Base-by-base conservation (phyloP, 2,888 invertebrate genomes). In the Thumatha senex region DNA sequence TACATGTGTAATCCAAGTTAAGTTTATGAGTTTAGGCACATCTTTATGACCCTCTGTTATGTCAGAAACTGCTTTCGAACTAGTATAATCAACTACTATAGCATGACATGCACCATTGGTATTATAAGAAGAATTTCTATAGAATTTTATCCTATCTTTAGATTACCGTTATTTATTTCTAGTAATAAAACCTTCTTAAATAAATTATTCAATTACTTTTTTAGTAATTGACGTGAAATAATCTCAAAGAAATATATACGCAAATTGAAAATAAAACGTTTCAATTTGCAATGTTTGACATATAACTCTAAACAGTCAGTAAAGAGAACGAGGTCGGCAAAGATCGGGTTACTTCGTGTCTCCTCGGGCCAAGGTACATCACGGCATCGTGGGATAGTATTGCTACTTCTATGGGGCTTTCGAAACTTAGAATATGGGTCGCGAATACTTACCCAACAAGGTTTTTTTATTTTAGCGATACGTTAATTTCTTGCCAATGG, bases 231-330 rank as follows among this genome's bases (percentile, higher is more conserved):
- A 24, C 18, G 1, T 10, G 12, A 10, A 35, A 10, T 7, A 10
- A 1, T 36, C 10, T 14, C 12, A 12, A 40, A 24, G 24, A 18
- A 24, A 24, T 24, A 24, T 24, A 35, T 9, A 15, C 13, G 13
- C 8, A 10, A 36, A 13, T 50, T 53, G 55, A 51, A 56, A 60
- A 57, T 44, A 51, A 48, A 54, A n/a, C n/a, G n/a, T n/a, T n/a
- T n/a, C 49, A 61, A 56, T 59, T 64, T 13, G 30, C 52, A 53
- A 59, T 59, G 53, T 65, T 62, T 49, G 43, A 48, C 39, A 49
- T 72, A 72, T 58, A 72, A 76, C 72, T 72, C 63, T 78, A 79
- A 80, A 80, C 72, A 72, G 58, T 60, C 44, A 48, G 58, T 62
- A 70, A 72, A 66, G 62, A 65, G 64, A 70, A 70, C 72, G 74